These are phyloP conservation scores for Mnemiopsis leidyi DNA, from an alignment of 37 sponge, comb jelly and placozoan genomes.

Conservation along the genomic window DNA sequence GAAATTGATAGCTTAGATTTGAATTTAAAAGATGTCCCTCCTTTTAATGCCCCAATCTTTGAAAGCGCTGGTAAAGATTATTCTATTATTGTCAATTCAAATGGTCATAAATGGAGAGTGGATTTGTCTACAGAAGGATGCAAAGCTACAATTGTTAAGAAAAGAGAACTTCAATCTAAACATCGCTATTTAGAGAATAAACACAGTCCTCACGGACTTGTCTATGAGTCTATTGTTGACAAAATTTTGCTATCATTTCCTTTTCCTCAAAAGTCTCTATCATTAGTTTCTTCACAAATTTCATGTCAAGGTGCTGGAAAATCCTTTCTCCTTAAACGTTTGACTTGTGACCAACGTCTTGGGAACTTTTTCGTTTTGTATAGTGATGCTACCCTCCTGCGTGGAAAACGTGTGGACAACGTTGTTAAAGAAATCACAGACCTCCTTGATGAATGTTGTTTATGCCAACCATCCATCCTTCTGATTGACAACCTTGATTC, in stretches of 20 bases:
- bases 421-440: slow-evolving; percentile 8
- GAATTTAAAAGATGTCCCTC: not conserved
- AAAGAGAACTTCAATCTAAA: not conserved
- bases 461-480: not conserved
- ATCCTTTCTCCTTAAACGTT: not conserved
- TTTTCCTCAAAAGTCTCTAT: not conserved
- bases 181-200: not conserved
- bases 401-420: slow-evolving; percentile 51
- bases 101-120: not conserved
- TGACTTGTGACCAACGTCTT: not conserved
- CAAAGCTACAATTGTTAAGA: not conserved
- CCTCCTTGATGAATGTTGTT: not conserved
- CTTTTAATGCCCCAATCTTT: not conserved
- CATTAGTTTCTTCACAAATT: not conserved
- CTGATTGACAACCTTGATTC: slow-evolving; percentile 39
- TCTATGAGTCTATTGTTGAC: slow-evolving; percentile 26
- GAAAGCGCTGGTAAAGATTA: not conserved
- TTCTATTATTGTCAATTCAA: not conserved
- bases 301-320: slow-evolving; percentile 19
- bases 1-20: not conserved
- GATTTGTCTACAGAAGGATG: not conserved
- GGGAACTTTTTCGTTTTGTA: not conserved
- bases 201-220: not conserved
- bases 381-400: not conserved
- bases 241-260: slow-evolving; percentile 2